Evolutionary conservation across 2,113 vertebrate species (phyloP).

Genomic region (Scomber japonicus): DNA sequence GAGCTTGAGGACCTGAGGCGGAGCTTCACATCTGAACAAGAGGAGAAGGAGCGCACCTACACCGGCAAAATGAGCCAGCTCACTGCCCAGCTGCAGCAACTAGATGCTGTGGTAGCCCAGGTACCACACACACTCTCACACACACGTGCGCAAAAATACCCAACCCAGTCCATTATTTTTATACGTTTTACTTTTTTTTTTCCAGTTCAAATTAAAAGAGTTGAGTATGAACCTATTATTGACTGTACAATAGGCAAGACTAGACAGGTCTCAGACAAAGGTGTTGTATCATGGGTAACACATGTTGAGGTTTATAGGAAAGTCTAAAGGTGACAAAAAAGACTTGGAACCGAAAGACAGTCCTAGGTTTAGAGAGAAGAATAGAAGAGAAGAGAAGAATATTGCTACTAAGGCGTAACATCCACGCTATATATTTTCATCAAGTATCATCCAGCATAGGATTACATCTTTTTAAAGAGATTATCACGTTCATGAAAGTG

Average conservation of each 20-base stretch:
- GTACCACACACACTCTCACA: conserved; percentile 59
- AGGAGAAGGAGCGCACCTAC: conserved; percentile 80
- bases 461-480: conserved; percentile 26
- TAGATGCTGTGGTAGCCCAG: conserved; percentile 83
- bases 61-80: conserved; percentile 83
- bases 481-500: conserved; percentile 13
- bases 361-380: background rate
- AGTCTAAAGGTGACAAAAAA: too few species aligned
- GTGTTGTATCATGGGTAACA: background rate
- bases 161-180: background rate
- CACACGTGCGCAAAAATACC: background rate
- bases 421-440: conserved; percentile 4
- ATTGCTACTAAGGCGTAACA: background rate
- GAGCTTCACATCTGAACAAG: conserved; percentile 69
- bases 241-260: background rate
- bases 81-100: conserved; percentile 80
- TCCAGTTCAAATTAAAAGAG: background rate
- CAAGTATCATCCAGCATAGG: background rate
- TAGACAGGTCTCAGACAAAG: background rate
- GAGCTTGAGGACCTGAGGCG: conserved; percentile 76
- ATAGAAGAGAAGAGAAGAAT: background rate
- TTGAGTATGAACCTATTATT: background rate
- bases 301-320: background rate
- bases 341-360: background rate
- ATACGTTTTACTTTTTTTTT: background rate